A percentile compares a stretch with the other conserved stretches of the same genome.
phyloP scores from a whole-genome alignment of 2,888 invertebrate genomes.

The Drosophila ezoana region DNA sequence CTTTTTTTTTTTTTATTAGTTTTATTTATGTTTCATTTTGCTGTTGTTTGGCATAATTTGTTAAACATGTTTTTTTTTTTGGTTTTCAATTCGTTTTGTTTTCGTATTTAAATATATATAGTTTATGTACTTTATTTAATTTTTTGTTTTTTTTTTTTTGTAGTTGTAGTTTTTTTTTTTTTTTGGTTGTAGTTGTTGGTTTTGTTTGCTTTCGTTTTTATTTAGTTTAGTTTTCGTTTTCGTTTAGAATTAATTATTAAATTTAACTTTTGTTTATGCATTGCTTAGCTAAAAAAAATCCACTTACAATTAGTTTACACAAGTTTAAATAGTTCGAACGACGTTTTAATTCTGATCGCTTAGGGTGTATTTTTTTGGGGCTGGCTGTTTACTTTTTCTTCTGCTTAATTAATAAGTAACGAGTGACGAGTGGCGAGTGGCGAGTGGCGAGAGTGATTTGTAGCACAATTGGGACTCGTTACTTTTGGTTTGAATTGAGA shows the following conservation, averaged over 20 bases:
- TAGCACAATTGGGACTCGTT: background rate
- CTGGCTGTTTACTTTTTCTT: too few species aligned
- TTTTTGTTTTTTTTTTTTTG: conserved; percentile 17
- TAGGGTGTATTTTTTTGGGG: too few species aligned
- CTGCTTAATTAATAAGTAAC: background rate
- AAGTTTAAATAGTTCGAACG: conserved; percentile 65
- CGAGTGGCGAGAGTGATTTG: background rate
- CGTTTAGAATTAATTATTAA: conserved; percentile 66
- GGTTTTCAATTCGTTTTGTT: conserved; percentile 18
- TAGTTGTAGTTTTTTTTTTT: conserved; percentile 15
- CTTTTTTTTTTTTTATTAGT: conserved; percentile 52
- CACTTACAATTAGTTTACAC: conserved; percentile 76
- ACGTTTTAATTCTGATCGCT: conserved; percentile 11
- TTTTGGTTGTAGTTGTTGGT: conserved; percentile 43
- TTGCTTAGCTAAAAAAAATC: conserved; percentile 78
- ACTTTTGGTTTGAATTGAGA: background rate
- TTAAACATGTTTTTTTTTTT: conserved; percentile 68
- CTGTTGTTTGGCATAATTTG: conserved; percentile 71
- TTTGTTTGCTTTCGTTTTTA: conserved; percentile 42
- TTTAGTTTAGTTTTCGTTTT: conserved; percentile 44
- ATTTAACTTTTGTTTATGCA: conserved; percentile 71
- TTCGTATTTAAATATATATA: conserved; percentile 75
- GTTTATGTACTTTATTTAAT: conserved; percentile 55
- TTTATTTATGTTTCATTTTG: conserved; percentile 74
- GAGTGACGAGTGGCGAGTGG: conserved; percentile 1